These are phyloP conservation scores for Poeciliopsis presidionis DNA, from an alignment of 2,797 vertebrate species.

Conservation along the genomic window DNA sequence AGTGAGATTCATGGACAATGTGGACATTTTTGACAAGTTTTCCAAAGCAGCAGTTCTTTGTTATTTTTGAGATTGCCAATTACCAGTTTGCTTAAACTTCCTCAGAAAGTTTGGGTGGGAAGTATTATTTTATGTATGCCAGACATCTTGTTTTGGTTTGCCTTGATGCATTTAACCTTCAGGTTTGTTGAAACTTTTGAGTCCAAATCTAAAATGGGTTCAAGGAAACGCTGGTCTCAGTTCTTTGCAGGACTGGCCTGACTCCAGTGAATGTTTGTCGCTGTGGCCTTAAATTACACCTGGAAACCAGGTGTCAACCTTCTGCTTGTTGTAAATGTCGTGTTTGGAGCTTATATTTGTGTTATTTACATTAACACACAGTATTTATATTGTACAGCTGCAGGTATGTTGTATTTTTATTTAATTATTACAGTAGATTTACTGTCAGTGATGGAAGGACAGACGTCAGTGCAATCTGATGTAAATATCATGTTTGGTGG, in stretches of 20 bases:
- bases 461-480: neutral
- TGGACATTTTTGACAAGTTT: neutral
- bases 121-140: neutral
- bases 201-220: neutral
- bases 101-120: neutral
- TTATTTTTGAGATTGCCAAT: neutral
- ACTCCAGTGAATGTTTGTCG: neutral
- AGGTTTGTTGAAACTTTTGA: neutral
- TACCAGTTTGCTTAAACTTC: neutral
- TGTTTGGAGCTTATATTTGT: neutral
- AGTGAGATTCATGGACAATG: neutral
- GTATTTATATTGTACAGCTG: constrained; percentile 1
- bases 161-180: neutral
- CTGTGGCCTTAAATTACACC: neutral
- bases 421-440: neutral
- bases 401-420: neutral
- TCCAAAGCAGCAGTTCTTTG: neutral
- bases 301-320: neutral
- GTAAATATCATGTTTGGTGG: neutral
- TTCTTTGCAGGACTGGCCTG: neutral
- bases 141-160: neutral
- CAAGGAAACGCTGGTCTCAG: neutral
- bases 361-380: neutral
- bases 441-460: neutral
- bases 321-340: neutral